Conservation (phyloP, 2,888 invertebrate species). For the Meloe dianella region DNA sequence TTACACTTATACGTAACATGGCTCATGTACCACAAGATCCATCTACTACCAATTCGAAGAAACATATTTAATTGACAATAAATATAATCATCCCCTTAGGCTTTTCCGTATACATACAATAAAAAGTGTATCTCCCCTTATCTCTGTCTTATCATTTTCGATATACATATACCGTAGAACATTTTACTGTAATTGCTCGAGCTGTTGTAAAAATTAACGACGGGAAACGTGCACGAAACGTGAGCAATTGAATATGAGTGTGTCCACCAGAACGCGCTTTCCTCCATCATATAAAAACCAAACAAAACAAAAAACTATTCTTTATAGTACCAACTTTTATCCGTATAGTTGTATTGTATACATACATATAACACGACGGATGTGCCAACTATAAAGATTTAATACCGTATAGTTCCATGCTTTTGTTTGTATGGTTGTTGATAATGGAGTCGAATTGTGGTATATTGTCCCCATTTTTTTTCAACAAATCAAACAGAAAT, state of each 20-base stretch:
- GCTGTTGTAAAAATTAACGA: conserved; percentile 58
- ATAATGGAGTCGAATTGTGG: conserved; percentile 27
- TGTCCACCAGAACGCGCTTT: conserved; percentile 48
- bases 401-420: conserved; percentile 46
- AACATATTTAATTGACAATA: conserved; percentile 1
- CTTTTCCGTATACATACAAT: neutral
- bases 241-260: conserved; percentile 58
- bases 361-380: conserved; percentile 35
- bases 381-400: conserved; percentile 50
- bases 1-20: conserved; percentile 19
- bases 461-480: conserved; percentile 37
- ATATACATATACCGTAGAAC: conserved; percentile 42
- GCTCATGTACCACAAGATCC: neutral
- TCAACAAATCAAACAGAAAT: neutral
- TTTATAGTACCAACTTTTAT: conserved; percentile 9
- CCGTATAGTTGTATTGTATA: conserved; percentile 3
- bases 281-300: conserved; percentile 16
- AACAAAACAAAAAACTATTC: conserved; percentile 15
- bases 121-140: neutral
- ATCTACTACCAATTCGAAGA: neutral
- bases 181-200: conserved; percentile 54
- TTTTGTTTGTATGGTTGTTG: conserved; percentile 34
- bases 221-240: conserved; percentile 58
- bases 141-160: conserved; percentile 40
- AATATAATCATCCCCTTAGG: neutral